Evolutionary conservation across 2,888 invertebrate genomes (phyloP).

Genomic region (Phoronis australis): DNA sequence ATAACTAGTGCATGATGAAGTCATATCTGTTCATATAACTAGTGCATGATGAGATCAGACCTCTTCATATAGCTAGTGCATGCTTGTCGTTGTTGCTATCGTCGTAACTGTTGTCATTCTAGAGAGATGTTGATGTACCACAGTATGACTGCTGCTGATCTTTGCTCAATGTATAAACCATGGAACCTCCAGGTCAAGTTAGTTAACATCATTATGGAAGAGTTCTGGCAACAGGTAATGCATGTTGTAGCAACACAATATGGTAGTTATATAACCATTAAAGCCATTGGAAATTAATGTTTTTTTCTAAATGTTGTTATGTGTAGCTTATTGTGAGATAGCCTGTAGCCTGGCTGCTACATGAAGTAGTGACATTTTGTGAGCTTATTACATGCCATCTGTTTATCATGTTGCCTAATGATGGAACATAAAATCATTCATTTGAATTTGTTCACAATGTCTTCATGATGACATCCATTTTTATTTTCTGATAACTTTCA

Average conservation of each 20-base stretch:
- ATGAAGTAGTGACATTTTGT: too few relatives aligned
- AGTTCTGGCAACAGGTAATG: constrained; percentile 52
- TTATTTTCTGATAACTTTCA: too few relatives aligned
- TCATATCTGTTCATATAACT: background rate
- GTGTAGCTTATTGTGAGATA: background rate
- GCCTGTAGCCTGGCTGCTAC: too few relatives aligned
- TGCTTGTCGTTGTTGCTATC: too few relatives aligned
- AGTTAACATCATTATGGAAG: constrained; percentile 66
- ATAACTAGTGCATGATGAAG: too few relatives aligned
- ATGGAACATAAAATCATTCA: too few relatives aligned
- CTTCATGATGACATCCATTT: too few relatives aligned
- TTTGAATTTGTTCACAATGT: too few relatives aligned
- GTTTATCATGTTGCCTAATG: too few relatives aligned
- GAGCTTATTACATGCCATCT: too few relatives aligned
- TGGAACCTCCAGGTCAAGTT: constrained; percentile 78
- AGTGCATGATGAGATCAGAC: background rate
- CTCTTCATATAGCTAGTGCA: too few relatives aligned
- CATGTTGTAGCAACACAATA: constrained; percentile 1
- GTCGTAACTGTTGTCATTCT: too few relatives aligned
- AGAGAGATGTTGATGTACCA: constrained; percentile 69
- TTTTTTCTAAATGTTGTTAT: background rate
- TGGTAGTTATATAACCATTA: constrained; percentile 58
- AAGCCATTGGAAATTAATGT: constrained; percentile 60
- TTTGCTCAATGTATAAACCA: constrained; percentile 78
- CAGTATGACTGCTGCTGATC: constrained; percentile 77